phyloP scores from a whole-genome alignment of 2,797 vertebrate species.

The Micromesistius poutassou region DNA sequence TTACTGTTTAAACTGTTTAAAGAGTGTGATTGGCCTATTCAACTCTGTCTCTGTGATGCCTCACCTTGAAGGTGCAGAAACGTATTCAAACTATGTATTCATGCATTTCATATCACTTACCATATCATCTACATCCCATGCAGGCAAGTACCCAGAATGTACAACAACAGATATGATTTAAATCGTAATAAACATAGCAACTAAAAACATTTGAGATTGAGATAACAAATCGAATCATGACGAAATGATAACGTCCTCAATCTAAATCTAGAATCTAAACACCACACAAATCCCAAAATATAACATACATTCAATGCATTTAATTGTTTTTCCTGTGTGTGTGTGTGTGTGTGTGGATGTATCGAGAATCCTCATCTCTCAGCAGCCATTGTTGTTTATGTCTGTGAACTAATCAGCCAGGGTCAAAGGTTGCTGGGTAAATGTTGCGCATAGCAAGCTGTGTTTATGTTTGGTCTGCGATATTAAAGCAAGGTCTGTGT shows the following conservation, averaged over 20 bases:
- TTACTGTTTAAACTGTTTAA: neutral
- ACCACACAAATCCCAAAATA: too few species aligned
- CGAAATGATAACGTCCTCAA: too few species aligned
- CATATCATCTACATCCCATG: neutral
- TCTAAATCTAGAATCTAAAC: neutral
- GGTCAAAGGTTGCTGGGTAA: conserved; percentile 38
- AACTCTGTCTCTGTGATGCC: neutral
- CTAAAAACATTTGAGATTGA: too few species aligned
- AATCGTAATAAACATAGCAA: too few species aligned
- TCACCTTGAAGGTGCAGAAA: neutral
- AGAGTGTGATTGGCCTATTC: neutral
- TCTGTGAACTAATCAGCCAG: conserved; percentile 2
- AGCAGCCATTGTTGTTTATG: conserved; percentile 1
- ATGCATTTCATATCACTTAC: neutral
- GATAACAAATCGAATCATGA: too few species aligned
- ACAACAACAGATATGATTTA: neutral
- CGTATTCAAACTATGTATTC: neutral
- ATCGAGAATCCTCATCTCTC: neutral
- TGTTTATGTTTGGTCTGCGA: neutral
- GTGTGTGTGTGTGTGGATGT: conserved; percentile 11
- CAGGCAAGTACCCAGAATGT: neutral
- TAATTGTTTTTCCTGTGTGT: neutral
- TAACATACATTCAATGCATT: neutral
- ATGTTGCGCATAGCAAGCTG: conserved; percentile 24
- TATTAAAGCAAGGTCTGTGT: neutral